Percentiles rank a stretch among this genome's conserved stretches.
Conservation (phyloP, 2,888 invertebrate genomes). For the Polietes domitor region DNA sequence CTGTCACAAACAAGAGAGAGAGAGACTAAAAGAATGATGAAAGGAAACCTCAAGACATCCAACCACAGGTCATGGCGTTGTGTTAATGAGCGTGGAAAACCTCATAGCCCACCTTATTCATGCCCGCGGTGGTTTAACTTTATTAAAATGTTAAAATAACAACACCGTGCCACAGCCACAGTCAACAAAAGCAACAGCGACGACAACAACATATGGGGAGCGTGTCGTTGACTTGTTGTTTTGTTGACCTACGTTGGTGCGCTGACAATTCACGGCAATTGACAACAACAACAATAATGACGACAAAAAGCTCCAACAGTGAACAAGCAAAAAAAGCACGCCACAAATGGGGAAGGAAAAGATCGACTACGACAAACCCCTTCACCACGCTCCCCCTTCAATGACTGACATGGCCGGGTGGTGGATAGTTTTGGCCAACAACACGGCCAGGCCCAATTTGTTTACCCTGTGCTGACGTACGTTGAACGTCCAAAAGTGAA, state of each 20-base stretch:
- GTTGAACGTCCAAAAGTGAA: neutral
- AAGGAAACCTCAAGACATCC: neutral
- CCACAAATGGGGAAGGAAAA: slow-evolving; percentile 7
- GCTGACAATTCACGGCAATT: slow-evolving; percentile 27
- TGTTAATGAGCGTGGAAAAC: neutral
- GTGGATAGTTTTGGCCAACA: slow-evolving; percentile 42
- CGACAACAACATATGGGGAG: slow-evolving; percentile 20
- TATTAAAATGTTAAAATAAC: slow-evolving; percentile 32
- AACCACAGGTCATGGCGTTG: neutral
- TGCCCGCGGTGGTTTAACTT: neutral
- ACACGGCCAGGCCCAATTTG: neutral
- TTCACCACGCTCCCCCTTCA: neutral
- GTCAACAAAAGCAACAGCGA: too few species aligned
- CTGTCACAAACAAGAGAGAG: neutral
- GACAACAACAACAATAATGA: slow-evolving; percentile 3
- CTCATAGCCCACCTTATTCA: neutral
- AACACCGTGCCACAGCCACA: too few species aligned
- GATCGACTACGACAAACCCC: slow-evolving; percentile 17
- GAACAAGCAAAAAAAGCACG: slow-evolving; percentile 13
- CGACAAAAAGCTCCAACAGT: slow-evolving; percentile 19
- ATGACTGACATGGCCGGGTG: slow-evolving; percentile 20
- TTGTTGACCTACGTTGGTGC: slow-evolving; percentile 63
- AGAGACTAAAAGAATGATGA: neutral
- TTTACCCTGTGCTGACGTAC: slow-evolving; percentile 35
- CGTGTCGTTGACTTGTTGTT: slow-evolving; percentile 60